These are phyloP conservation scores for Drosophila oshimai DNA, from an alignment of 1,140 invertebrate genomes.

Conservation along the genomic window DNA sequence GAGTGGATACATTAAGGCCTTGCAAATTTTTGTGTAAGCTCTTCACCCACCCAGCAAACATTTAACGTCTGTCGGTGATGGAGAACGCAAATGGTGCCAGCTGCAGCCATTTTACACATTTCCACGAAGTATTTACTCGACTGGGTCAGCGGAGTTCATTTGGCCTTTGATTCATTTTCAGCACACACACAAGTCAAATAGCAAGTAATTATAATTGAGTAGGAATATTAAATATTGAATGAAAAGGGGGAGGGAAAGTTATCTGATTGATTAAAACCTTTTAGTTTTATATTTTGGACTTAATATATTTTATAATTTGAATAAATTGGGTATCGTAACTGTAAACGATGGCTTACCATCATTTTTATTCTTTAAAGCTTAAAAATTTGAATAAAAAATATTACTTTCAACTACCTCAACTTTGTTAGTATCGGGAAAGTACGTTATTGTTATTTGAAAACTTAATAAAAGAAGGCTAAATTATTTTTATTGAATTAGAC, in stretches of 20 bases:
- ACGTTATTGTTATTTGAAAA: too few species aligned
- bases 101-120: constrained; percentile 17
- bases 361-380: too few species aligned
- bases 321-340: too few species aligned
- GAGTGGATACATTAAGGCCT: constrained; percentile 45
- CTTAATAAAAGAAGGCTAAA: too few species aligned
- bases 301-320: too few species aligned
- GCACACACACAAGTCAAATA: not conserved
- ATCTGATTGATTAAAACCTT: not conserved
- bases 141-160: constrained; percentile 17
- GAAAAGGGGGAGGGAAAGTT: not conserved
- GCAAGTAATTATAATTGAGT: not conserved
- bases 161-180: constrained; percentile 3
- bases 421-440: too few species aligned
- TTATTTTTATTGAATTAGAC: too few species aligned
- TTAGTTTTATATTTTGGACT: too few species aligned
- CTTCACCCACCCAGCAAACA: constrained; percentile 5
- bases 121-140: not conserved
- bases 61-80: constrained; percentile 29
- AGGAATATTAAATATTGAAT: not conserved
- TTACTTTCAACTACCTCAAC: too few species aligned
- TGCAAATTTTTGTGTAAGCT: constrained; percentile 34
- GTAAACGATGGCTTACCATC: too few species aligned
- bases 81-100: constrained; percentile 18
- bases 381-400: too few species aligned